These are phyloP conservation scores for Cyprinodon tularosa DNA, from an alignment of 2,113 vertebrate species.

Conservation along the genomic window DNA sequence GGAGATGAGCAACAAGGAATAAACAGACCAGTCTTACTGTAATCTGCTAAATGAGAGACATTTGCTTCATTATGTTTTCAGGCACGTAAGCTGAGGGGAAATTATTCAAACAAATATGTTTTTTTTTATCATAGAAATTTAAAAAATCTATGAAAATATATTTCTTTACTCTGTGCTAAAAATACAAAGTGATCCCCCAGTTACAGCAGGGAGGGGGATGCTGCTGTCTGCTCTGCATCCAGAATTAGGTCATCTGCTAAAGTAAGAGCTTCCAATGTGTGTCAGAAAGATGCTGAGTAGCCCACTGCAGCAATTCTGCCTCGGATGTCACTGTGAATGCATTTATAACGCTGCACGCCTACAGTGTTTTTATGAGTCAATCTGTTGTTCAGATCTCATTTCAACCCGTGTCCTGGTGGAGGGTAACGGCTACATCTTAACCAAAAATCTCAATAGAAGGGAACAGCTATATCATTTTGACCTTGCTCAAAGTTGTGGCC, in stretches of 20 bases:
- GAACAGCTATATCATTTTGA: slow-evolving; percentile 16
- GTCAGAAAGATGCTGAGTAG: slow-evolving; percentile 68
- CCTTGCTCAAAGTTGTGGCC: slow-evolving; percentile 20
- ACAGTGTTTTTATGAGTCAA: slow-evolving; percentile 16
- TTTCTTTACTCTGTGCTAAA: background rate
- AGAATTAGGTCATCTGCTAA: slow-evolving; percentile 67
- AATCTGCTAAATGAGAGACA: background rate
- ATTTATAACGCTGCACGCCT: slow-evolving; percentile 27
- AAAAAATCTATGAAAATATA: background rate
- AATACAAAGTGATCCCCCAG: slow-evolving; percentile 45
- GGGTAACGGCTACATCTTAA: slow-evolving; percentile 2
- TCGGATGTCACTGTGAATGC: slow-evolving; percentile 22
- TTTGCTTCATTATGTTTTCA: background rate
- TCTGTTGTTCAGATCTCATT: background rate
- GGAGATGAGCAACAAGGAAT: background rate
- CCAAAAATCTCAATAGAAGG: slow-evolving; percentile 19
- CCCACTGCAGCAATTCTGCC: slow-evolving; percentile 41
- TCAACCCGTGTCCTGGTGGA: slow-evolving; percentile 13
- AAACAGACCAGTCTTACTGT: background rate
- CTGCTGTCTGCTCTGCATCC: slow-evolving; percentile 32
- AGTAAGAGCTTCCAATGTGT: slow-evolving; percentile 55
- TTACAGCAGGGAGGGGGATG: slow-evolving; percentile 22
- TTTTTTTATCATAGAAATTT: background rate
- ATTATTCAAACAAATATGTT: background rate
- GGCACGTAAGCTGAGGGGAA: background rate